A percentile compares a stretch with the other conserved stretches of the same genome.
Conservation (phyloP, 2,888 invertebrate genomes). For the Noctuana brunneofusca region DNA sequence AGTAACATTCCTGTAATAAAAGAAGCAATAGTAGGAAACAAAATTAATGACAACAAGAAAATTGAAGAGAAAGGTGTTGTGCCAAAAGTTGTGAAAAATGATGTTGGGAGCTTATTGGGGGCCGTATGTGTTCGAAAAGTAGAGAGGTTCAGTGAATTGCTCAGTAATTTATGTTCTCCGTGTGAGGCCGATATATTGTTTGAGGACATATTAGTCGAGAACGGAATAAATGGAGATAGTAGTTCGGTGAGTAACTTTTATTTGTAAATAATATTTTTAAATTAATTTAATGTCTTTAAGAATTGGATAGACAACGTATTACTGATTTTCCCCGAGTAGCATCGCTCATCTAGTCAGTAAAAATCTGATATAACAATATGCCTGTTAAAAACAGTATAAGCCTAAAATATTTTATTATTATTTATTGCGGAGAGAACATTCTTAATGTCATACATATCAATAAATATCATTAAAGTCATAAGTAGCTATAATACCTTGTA, state of each 20-base stretch:
- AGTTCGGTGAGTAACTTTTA: constrained; percentile 57
- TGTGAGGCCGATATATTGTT: constrained; percentile 75
- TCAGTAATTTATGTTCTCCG: constrained; percentile 78
- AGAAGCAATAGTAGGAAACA: constrained; percentile 54
- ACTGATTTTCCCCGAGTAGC: no score
- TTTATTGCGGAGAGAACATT: background rate
- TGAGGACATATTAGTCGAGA: constrained; percentile 74
- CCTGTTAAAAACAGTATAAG: background rate
- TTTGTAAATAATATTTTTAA: background rate
- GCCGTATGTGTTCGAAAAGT: constrained; percentile 79
- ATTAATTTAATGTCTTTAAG: background rate
- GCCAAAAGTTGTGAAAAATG: constrained; percentile 64
- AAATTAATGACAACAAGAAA: constrained; percentile 52
- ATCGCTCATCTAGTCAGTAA: background rate
- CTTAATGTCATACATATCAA: background rate
- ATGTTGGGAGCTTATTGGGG: constrained; percentile 66
- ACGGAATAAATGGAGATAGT: constrained; percentile 64
- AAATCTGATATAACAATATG: no score
- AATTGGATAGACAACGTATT: no score
- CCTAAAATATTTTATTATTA: background rate
- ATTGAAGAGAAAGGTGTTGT: constrained; percentile 70
- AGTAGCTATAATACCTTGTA: background rate
- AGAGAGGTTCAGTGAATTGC: constrained; percentile 79
- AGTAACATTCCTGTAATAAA: constrained; percentile 58
- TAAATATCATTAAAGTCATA: background rate